Evolutionary conservation across 1,140 invertebrate genomes (phyloP).

Genomic region (Papilio machaon): DNA sequence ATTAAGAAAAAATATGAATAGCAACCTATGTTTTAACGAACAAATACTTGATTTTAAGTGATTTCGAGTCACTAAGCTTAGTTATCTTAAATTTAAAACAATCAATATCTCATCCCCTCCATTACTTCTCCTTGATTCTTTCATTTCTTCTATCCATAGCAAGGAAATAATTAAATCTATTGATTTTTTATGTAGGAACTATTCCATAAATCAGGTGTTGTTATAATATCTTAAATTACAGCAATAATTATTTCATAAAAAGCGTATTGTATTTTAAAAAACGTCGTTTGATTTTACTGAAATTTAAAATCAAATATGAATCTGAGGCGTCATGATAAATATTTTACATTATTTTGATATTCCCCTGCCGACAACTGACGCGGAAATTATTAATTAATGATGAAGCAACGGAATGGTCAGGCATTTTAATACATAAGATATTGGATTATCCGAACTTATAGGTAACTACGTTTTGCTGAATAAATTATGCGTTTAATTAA

Average conservation of each 20-base stretch:
- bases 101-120: too few relatives aligned
- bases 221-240: too few relatives aligned
- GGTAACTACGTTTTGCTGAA: not conserved
- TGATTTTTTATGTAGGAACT: too few relatives aligned
- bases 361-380: conserved; percentile 18
- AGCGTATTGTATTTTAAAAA: not conserved
- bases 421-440: conserved; percentile 19
- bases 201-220: too few relatives aligned
- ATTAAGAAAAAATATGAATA: not conserved
- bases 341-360: conserved; percentile 34
- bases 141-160: too few relatives aligned
- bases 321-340: conserved; percentile 23
- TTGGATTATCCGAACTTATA: not conserved
- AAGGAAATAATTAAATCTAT: too few relatives aligned
- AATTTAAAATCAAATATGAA: conserved; percentile 17
- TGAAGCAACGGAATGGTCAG: not conserved
- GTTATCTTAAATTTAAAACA: too few relatives aligned
- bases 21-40: too few relatives aligned
- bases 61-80: too few relatives aligned
- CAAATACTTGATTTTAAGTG: too few relatives aligned
- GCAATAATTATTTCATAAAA: not conserved
- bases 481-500: too few relatives aligned
- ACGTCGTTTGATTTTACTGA: not conserved
- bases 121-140: too few relatives aligned
- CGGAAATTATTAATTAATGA: conserved; percentile 33